Conservation (phyloP, 1,140 invertebrate genomes). For the Pollicipes pollicipes region DNA sequence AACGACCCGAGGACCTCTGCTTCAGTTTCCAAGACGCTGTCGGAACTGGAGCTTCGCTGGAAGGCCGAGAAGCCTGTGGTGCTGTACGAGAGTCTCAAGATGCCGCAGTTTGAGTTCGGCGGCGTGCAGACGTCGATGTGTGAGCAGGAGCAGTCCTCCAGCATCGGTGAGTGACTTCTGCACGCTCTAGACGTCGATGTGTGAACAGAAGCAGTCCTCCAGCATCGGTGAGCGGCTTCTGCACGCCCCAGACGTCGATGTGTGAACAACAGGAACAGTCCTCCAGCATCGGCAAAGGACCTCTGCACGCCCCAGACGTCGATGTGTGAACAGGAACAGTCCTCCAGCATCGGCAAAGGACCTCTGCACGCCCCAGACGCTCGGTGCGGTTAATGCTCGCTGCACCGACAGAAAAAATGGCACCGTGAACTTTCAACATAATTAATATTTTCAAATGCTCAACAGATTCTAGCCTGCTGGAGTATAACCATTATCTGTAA, state of each 20-base stretch:
- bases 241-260: slow-evolving; percentile 17
- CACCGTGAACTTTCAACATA: too few species aligned
- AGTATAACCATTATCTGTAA: too few species aligned
- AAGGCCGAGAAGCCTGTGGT: slow-evolving; percentile 30
- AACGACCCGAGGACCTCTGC: too few species aligned
- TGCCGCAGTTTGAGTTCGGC: slow-evolving; percentile 29
- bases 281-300: slow-evolving; percentile 14
- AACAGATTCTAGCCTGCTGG: too few species aligned
- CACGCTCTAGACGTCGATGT: slow-evolving; percentile 19
- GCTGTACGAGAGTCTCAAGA: slow-evolving; percentile 29
- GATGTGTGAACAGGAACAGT: too few species aligned
- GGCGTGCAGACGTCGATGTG: slow-evolving; percentile 21
- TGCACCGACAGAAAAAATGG: too few species aligned
- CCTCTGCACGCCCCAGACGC: too few species aligned
- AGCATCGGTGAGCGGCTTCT: slow-evolving; percentile 14
- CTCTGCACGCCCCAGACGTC: slow-evolving; percentile 16
- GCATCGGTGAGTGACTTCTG: slow-evolving; percentile 13
- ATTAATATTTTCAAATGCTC: too few species aligned
- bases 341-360: too few species aligned
- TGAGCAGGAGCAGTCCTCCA: slow-evolving; percentile 14
- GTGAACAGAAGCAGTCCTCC: slow-evolving; percentile 16
- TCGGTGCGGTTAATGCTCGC: too few species aligned
- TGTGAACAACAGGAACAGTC: slow-evolving; percentile 18
- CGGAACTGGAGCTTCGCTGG: slow-evolving; percentile 31
- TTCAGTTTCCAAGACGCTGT: slow-evolving; percentile 34